Percentiles rank a stretch among this genome's conserved stretches.
These are phyloP conservation scores for Barnardius zonarius DNA, from an alignment of 2,113 vertebrate genomes.

Conservation along the genomic window DNA sequence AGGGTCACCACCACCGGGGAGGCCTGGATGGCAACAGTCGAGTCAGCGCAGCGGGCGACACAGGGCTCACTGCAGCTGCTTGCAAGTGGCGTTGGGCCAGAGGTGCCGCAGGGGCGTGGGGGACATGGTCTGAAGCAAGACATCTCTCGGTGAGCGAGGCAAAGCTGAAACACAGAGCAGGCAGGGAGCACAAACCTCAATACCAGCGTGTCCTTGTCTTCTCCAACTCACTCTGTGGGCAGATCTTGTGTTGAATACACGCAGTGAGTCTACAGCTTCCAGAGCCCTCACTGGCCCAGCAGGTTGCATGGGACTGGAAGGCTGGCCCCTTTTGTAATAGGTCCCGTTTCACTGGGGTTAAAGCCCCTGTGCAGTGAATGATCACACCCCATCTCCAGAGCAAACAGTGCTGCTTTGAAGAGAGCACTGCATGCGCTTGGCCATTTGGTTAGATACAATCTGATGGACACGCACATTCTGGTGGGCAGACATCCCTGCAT, in stretches of 20 bases:
- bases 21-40: neutral
- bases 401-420: neutral
- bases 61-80: neutral
- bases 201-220: neutral
- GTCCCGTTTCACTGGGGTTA: neutral
- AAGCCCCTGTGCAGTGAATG: neutral
- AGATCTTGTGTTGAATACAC: neutral
- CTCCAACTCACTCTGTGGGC: neutral
- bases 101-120: neutral
- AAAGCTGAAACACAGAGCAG: neutral
- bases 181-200: neutral
- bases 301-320: neutral
- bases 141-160: neutral
- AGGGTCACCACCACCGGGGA: too few relatives aligned
- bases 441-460: neutral
- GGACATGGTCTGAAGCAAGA: neutral
- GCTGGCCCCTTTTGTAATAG: neutral
- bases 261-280: neutral
- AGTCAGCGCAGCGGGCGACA: neutral
- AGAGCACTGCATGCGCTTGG: neutral
- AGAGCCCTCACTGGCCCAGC: neutral
- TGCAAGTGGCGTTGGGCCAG: neutral
- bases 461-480: too few relatives aligned
- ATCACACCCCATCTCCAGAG: neutral
- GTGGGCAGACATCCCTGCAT: neutral